phyloP scores from a whole-genome alignment of 64 coral and sea anemone genomes.

The Hydrozoanthus tunicans region DNA sequence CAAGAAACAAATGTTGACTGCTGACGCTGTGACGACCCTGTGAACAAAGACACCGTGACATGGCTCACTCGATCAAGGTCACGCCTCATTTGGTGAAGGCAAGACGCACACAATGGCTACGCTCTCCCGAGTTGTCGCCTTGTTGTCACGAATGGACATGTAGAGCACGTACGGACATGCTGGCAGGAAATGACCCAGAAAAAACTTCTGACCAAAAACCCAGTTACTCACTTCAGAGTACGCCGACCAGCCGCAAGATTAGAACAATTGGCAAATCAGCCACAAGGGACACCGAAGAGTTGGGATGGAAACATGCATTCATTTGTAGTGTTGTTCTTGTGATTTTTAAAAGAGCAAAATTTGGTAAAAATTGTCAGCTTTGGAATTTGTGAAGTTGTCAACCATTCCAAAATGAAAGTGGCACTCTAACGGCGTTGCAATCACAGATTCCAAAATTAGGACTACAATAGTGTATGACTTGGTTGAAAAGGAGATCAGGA shows the following conservation, averaged over 20 bases:
- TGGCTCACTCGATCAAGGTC: constrained; percentile 6
- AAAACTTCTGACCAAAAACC: not conserved
- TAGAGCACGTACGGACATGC: constrained; percentile 40
- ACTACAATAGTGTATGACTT: no score
- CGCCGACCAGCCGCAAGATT: constrained; percentile 34
- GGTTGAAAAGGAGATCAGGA: no score
- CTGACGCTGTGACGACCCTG: constrained; percentile 49
- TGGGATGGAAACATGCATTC: not conserved
- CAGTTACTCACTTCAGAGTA: constrained; percentile 59
- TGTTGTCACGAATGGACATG: constrained; percentile 41
- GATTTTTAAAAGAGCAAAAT: not conserved
- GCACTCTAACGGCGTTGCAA: no score
- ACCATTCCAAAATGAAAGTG: no score
- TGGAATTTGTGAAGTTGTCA: no score
- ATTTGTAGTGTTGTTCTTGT: not conserved
- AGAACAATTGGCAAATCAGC: constrained; percentile 19
- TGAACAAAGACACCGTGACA: constrained; percentile 20
- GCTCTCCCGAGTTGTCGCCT: constrained; percentile 44
- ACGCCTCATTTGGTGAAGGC: constrained; percentile 2
- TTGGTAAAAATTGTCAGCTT: no score
- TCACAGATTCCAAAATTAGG: no score
- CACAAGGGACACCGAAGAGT: constrained; percentile 6
- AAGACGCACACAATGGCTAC: constrained; percentile 19
- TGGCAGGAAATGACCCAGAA: not conserved
- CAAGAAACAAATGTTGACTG: constrained; percentile 9